Percentiles rank a stretch among this genome's conserved stretches.
Evolutionary conservation across 1,140 invertebrate species (phyloP).

Genomic region (Orchesella cincta): DNA sequence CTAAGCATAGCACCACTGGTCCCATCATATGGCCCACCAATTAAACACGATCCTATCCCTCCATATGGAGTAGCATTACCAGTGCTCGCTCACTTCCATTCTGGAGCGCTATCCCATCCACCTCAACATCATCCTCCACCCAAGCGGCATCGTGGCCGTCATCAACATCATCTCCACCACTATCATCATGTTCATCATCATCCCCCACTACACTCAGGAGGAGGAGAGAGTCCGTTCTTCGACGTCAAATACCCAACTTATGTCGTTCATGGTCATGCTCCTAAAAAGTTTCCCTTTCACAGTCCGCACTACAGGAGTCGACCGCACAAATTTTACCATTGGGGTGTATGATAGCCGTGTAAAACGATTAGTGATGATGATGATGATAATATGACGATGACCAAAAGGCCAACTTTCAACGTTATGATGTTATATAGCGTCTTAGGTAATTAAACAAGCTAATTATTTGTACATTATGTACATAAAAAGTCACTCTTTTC

Average conservation of each 20-base stretch:
- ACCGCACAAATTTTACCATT: neutral
- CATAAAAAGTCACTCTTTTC: too few relatives aligned
- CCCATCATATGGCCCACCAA: slow-evolving; percentile 3
- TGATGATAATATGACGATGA: too few relatives aligned
- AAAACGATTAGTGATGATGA: too few relatives aligned
- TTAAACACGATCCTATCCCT: neutral
- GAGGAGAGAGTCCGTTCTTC: neutral
- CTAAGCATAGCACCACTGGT: neutral
- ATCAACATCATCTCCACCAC: slow-evolving; percentile 18
- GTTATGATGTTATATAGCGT: too few relatives aligned
- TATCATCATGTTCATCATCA: neutral
- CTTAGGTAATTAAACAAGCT: too few relatives aligned
- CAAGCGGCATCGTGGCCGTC: neutral
- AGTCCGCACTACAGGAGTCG: neutral
- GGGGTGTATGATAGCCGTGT: too few relatives aligned
- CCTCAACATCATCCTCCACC: slow-evolving; percentile 4
- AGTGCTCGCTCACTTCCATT: slow-evolving; percentile 3
- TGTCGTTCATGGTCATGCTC: slow-evolving; percentile 34
- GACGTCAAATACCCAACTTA: slow-evolving; percentile 20
- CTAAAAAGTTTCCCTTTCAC: neutral
- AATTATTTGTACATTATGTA: too few relatives aligned
- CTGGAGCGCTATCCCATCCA: neutral
- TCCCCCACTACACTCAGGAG: neutral
- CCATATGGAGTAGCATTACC: slow-evolving; percentile 1
- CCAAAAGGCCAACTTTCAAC: too few relatives aligned